Conservation (phyloP, 2,888 invertebrate species). For the Tipula confusa region DNA sequence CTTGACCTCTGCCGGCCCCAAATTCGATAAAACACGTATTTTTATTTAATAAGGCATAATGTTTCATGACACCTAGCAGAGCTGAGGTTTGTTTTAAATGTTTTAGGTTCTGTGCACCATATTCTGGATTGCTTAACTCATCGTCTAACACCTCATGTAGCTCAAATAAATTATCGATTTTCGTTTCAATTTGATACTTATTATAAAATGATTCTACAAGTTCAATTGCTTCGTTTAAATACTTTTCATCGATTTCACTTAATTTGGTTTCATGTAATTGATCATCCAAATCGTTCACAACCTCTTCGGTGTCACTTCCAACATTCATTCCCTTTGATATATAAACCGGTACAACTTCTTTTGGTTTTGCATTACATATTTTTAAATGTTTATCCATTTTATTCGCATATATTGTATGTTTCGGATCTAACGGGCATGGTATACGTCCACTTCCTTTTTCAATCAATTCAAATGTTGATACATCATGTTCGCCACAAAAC, state of each 20-base stretch:
- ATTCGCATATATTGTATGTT: constrained; percentile 64
- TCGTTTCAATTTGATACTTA: constrained; percentile 41
- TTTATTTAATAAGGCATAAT: constrained; percentile 56
- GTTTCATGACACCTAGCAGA: constrained; percentile 64
- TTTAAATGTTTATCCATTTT: constrained; percentile 65
- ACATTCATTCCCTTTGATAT: constrained; percentile 44
- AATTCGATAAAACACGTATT: constrained; percentile 76
- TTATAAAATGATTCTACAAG: constrained; percentile 50
- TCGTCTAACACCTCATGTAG: constrained; percentile 51
- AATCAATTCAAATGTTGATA: neutral
- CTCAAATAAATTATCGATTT: constrained; percentile 48
- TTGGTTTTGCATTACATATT: constrained; percentile 66
- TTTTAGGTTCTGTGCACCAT: constrained; percentile 61
- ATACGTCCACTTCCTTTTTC: constrained; percentile 51
- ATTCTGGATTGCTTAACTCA: constrained; percentile 54
- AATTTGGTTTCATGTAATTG: constrained; percentile 42
- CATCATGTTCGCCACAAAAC: constrained; percentile 69
- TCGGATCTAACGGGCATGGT: constrained; percentile 67
- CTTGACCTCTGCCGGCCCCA: constrained; percentile 84
- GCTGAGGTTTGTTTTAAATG: constrained; percentile 77
- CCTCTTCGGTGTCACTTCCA: constrained; percentile 37
- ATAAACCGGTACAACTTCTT: constrained; percentile 51
- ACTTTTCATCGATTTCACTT: constrained; percentile 45
- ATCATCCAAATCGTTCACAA: neutral
- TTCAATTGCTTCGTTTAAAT: constrained; percentile 48